A percentile compares a stretch with the other conserved stretches of the same genome.
Conservation (phyloP, 2,888 invertebrate genomes). For the Chaetogeoica ovagalla region DNA sequence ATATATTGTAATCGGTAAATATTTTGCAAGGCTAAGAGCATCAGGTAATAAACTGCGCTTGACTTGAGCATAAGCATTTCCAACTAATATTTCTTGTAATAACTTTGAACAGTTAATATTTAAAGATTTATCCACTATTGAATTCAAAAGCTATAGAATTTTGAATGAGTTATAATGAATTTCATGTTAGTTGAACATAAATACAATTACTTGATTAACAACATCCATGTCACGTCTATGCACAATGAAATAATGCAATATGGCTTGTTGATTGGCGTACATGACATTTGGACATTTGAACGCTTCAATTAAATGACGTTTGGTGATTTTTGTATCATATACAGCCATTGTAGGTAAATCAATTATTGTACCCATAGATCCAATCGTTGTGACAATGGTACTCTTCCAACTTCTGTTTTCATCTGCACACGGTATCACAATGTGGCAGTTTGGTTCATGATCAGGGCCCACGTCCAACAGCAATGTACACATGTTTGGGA, state of each 20-base stretch:
- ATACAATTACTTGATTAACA: conserved; percentile 69
- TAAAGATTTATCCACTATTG: conserved; percentile 58
- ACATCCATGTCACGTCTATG: conserved; percentile 76
- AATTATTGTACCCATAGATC: conserved; percentile 60
- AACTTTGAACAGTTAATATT: conserved; percentile 69
- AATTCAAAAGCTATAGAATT: conserved; percentile 56
- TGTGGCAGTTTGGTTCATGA: conserved; percentile 83
- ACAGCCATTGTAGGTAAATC: conserved; percentile 75
- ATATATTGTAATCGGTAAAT: conserved; percentile 72
- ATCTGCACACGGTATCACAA: conserved; percentile 61
- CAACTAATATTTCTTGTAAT: conserved; percentile 80
- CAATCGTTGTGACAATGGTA: conserved; percentile 29
- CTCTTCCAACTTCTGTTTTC: conserved; percentile 36
- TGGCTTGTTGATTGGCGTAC: conserved; percentile 66
- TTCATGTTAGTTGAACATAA: not conserved
- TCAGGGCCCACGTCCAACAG: conserved; percentile 79
- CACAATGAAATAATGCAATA: conserved; percentile 79
- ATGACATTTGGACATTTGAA: conserved; percentile 33
- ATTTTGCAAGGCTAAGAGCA: conserved; percentile 69
- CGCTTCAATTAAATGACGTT: conserved; percentile 43
- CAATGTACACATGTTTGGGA: conserved; percentile 83
- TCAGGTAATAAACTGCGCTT: conserved; percentile 74
- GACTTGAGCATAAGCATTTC: conserved; percentile 72
- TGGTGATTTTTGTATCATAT: conserved; percentile 63
- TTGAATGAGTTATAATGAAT: not conserved